Base-by-base conservation (phyloP, 2,888 invertebrate species). In the Hemistola chrysoprasaria region DNA sequence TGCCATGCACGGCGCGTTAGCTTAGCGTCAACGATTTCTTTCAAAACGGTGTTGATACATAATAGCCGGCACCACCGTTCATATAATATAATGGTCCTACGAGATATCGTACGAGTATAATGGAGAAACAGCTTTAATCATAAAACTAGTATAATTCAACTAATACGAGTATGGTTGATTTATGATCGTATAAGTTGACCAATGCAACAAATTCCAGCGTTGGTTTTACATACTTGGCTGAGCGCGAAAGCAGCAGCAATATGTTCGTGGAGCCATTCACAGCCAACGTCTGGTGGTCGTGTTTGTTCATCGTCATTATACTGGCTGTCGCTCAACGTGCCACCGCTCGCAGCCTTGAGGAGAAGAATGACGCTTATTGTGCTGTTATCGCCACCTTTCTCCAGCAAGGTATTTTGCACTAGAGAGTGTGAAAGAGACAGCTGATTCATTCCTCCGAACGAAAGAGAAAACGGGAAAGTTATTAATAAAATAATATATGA, bases 211-310 rank as follows among this genome's bases (percentile, higher is more conserved):
- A 9, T 37, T 40, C 3, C 53, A 85, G 86, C 5, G 78, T 79
- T 0, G 85, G 86, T 0, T 85, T 86, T 53, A 78, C 78, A 0
- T 86, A 83, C 51, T 42, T 86, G 11, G 72, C 83, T 3, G 84
- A 84, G 35, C 67, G 86, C 0, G 78, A 80, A 35, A 85, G 84
- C 46, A 84, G 78, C 50, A 78, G 62, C 36, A 85, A 82, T 41
- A 83, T 86, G 84, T 86, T 65, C 41, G 52, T 81, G 40, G 77
- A 75, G 26, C 86, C 86, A 0, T 86, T 86, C 51, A 70, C 78
- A 0, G 45, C 56, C 0, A 62, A 39, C 0, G 84, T 83, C 0
- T 85, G 86, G 85, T 69, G 63, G 62, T 51, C 70, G 1, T 77
- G 74, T 20, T 49, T 78, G 0, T 68, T 36, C 5, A 64, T 75